Percentiles rank a stretch among this genome's conserved stretches.
Evolutionary conservation across 2,113 vertebrate genomes (phyloP).

Genomic region (Telmatochromis sp.): DNA sequence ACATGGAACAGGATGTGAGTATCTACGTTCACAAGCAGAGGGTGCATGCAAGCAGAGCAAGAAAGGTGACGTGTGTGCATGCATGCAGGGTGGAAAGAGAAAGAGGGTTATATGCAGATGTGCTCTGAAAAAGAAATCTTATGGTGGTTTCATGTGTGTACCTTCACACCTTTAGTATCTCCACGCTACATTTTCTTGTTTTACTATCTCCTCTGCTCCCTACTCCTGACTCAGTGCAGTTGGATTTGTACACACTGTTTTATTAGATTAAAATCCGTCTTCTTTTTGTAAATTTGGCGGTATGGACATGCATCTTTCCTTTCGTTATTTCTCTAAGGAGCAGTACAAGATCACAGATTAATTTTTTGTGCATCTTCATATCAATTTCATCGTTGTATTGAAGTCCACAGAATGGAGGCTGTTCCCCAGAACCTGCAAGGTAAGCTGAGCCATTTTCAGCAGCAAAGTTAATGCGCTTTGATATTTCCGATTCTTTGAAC

Average conservation of each 20-base stretch:
- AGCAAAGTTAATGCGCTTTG: not conserved
- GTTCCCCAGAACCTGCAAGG: slow-evolving; percentile 30
- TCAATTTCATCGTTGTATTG: not conserved
- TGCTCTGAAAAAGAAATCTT: not conserved
- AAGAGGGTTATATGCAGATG: not conserved
- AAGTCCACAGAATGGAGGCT: not conserved
- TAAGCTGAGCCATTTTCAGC: not conserved
- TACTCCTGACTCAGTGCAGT: not conserved
- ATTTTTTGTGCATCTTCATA: not conserved
- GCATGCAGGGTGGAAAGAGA: not conserved
- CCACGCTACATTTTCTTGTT: not conserved
- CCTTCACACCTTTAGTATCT: not conserved
- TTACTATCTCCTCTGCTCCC: not conserved
- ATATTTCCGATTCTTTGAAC: not conserved
- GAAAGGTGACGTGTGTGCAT: not conserved
- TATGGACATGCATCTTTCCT: not conserved
- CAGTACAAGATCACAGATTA: not conserved
- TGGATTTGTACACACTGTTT: not conserved
- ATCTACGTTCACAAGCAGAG: not conserved
- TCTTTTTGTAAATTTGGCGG: not conserved
- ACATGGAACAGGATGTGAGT: slow-evolving; percentile 36
- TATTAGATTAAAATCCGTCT: not conserved
- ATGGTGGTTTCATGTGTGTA: not conserved
- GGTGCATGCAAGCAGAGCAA: not conserved
- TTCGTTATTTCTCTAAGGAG: not conserved